These are phyloP conservation scores for Coptotermes formosanus DNA, from an alignment of 1,140 invertebrate genomes.

Conservation along the genomic window DNA sequence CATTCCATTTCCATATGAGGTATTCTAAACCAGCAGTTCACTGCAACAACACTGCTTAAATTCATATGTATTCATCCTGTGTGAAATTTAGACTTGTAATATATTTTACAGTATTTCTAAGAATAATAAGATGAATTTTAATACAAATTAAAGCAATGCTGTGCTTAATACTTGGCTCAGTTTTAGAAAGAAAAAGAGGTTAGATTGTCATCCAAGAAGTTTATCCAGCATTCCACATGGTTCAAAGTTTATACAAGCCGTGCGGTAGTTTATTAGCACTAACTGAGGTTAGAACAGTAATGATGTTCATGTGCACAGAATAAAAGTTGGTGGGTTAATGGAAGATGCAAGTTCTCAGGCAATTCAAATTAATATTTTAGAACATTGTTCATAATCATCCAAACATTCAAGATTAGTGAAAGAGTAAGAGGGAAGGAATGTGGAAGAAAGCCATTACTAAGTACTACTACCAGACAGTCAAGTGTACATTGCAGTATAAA, in stretches of 20 bases:
- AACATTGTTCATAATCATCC: not conserved
- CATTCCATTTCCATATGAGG: conserved; percentile 1
- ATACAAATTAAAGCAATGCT: not conserved
- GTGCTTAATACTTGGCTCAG: not conserved
- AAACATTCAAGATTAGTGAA: not conserved
- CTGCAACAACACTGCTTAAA: not conserved
- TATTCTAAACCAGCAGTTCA: not conserved
- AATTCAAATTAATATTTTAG: not conserved
- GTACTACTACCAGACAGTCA: not conserved
- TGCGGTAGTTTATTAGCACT: not conserved
- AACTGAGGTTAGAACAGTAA: not conserved
- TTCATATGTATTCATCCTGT: not conserved
- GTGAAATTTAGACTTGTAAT: not conserved
- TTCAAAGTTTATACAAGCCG: not conserved
- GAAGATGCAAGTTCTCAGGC: conserved; percentile 10
- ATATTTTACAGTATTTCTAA: not conserved
- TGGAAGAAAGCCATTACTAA: not conserved
- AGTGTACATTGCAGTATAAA: not conserved
- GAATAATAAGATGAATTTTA: not conserved
- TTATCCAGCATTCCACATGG: conserved; percentile 17
- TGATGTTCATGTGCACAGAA: conserved; percentile 1
- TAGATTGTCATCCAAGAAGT: conserved; percentile 8
- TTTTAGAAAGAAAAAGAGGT: not conserved
- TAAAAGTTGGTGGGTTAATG: not conserved
- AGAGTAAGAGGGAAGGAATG: not conserved